Percentiles rank a stretch among this genome's conserved stretches.
These are phyloP conservation scores for Syrista parreyssii DNA, from an alignment of 2,888 invertebrate species.

Conservation along the genomic window DNA sequence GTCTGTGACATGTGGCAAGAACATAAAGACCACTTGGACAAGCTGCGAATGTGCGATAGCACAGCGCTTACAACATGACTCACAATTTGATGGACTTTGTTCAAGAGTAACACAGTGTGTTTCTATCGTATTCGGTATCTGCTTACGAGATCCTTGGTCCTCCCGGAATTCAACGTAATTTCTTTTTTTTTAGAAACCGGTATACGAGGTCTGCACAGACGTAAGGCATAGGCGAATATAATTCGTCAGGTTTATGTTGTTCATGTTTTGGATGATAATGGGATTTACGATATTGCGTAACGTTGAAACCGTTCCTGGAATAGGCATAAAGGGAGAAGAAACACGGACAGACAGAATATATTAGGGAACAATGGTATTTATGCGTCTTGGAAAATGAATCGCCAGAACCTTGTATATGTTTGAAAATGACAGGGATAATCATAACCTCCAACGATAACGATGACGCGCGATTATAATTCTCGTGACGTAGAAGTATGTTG, in stretches of 20 bases:
- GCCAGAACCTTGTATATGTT: not conserved
- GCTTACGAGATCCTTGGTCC: not conserved
- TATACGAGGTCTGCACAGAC: not conserved
- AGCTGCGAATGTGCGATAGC: not conserved
- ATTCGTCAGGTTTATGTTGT: not conserved
- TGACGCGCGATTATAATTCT: not conserved
- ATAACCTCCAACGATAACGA: not conserved
- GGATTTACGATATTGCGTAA: no score
- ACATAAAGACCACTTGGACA: not conserved
- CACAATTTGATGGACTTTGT: conserved; percentile 1
- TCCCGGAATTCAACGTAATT: not conserved
- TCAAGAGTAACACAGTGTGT: not conserved
- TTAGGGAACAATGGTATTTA: no score
- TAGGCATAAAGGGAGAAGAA: not conserved
- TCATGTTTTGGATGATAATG: not conserved
- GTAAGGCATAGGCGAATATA: not conserved
- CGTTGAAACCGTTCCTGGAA: not conserved
- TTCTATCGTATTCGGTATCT: conserved; percentile 3
- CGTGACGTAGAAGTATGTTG: not conserved
- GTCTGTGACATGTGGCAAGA: not conserved
- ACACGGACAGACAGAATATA: no score
- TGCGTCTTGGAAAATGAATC: not conserved
- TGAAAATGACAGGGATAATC: not conserved
- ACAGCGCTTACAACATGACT: not conserved
- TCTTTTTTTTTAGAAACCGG: not conserved